A percentile compares a stretch with the other conserved stretches of the same genome.
These are phyloP conservation scores for Lydus trimaculatus DNA, from an alignment of 2,888 invertebrate genomes.

Conservation along the genomic window DNA sequence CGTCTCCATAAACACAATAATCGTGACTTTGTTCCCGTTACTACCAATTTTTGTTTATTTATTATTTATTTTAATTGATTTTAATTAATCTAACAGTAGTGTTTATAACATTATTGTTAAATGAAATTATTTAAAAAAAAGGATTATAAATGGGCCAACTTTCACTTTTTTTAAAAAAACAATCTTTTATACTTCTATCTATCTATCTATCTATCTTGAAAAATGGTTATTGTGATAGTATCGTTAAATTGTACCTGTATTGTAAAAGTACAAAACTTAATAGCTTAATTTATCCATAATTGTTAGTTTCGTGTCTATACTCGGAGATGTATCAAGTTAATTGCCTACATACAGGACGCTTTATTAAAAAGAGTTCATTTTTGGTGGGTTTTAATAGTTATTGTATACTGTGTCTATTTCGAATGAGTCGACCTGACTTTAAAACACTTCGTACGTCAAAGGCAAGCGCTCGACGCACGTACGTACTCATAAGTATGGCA, in stretches of 20 bases:
- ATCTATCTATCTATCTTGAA: no score
- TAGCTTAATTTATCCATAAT: not conserved
- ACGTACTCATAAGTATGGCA: no score
- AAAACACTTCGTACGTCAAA: no score
- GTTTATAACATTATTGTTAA: not conserved
- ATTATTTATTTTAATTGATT: not conserved
- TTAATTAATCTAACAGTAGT: not conserved
- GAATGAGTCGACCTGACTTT: no score
- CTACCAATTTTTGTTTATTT: not conserved
- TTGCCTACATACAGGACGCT: not conserved
- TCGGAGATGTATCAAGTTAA: not conserved
- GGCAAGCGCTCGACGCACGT: no score
- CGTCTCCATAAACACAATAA: slow-evolving; percentile 9
- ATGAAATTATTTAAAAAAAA: not conserved
- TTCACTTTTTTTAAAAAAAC: not conserved
- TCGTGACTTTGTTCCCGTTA: slow-evolving; percentile 7
- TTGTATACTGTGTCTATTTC: no score
- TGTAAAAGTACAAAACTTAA: not conserved
- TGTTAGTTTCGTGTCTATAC: not conserved
- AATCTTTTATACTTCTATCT: not conserved
- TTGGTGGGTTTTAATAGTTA: no score
- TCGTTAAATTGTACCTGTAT: not conserved
- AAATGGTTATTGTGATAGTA: not conserved
- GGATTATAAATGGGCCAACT: not conserved
- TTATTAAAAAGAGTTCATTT: no score